Evolutionary conservation across 2,797 vertebrate species (phyloP).

Genomic region (Sebastes steindachneri): DNA sequence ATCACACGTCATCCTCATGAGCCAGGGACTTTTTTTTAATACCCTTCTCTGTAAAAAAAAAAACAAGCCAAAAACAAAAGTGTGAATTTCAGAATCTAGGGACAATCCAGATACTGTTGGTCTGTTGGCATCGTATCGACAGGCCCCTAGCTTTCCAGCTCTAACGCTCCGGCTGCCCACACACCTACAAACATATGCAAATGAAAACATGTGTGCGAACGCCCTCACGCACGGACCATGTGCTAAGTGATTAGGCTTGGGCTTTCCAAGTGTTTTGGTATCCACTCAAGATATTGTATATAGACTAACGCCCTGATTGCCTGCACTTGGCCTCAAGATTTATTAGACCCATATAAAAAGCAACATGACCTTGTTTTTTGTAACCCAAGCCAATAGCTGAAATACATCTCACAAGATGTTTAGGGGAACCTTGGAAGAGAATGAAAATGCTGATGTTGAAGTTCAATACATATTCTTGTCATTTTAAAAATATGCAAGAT

Average conservation of each 20-base stretch:
- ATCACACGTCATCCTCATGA: constrained; percentile 22
- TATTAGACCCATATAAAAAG: constrained; percentile 47
- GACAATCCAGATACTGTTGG: not conserved
- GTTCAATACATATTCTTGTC: not conserved
- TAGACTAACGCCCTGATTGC: constrained; percentile 18
- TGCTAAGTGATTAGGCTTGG: constrained; percentile 29
- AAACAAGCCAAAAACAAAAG: constrained; percentile 8
- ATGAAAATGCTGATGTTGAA: constrained; percentile 24
- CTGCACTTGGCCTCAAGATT: constrained; percentile 39
- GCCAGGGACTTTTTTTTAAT: not conserved
- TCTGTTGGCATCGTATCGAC: not conserved
- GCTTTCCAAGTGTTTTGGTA: constrained; percentile 33
- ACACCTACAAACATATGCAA: constrained; percentile 1
- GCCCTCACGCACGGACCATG: not conserved
- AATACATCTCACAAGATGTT: constrained; percentile 25
- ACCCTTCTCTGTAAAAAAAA: constrained; percentile 13
- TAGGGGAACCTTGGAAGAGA: constrained; percentile 12
- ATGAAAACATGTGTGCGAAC: not conserved
- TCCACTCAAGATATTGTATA: constrained; percentile 22
- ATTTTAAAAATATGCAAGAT: not conserved
- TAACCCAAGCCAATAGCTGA: constrained; percentile 19
- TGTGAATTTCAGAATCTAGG: not conserved
- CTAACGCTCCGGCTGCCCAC: not conserved
- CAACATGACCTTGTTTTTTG: constrained; percentile 46
- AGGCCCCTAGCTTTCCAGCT: not conserved